Evolutionary conservation across 2,888 invertebrate genomes (phyloP).

Genomic region (Drosophila anomalipes): DNA sequence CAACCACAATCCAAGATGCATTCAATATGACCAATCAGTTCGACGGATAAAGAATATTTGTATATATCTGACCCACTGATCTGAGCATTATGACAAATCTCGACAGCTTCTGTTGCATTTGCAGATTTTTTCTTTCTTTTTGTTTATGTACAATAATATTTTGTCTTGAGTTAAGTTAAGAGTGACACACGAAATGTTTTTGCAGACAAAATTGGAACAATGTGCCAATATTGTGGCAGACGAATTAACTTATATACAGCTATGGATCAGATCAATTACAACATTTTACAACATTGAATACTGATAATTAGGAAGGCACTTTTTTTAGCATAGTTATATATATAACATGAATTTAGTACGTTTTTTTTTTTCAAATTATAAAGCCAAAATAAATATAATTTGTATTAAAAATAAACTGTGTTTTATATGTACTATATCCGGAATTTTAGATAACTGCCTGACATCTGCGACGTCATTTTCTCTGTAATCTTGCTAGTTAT

Average conservation of each 20-base stretch:
- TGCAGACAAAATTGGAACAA: constrained; percentile 68
- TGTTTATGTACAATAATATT: constrained; percentile 3
- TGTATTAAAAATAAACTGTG: not conserved
- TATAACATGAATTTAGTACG: no score
- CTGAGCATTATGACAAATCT: not conserved
- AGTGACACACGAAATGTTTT: constrained; percentile 30
- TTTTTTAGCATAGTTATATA: not conserved
- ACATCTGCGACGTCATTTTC: not conserved
- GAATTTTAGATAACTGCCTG: not conserved
- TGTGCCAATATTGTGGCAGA: constrained; percentile 53
- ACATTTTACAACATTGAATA: not conserved
- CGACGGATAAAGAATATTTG: not conserved
- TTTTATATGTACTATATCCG: not conserved
- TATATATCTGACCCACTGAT: not conserved
- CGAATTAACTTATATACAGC: constrained; percentile 14
- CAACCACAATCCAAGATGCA: not conserved
- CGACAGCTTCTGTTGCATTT: constrained; percentile 22
- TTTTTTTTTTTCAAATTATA: no score
- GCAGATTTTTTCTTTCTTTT: not conserved
- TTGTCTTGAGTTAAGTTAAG: constrained; percentile 12
- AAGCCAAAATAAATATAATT: not conserved
- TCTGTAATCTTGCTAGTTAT: not conserved
- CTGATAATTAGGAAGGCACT: not conserved
- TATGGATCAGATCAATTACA: not conserved
- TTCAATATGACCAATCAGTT: not conserved